Evolutionary conservation across 2,113 vertebrate genomes (phyloP), one percentile per base, ranked within the genome.

Genomic region (Agapornis roseicollis): DNA sequence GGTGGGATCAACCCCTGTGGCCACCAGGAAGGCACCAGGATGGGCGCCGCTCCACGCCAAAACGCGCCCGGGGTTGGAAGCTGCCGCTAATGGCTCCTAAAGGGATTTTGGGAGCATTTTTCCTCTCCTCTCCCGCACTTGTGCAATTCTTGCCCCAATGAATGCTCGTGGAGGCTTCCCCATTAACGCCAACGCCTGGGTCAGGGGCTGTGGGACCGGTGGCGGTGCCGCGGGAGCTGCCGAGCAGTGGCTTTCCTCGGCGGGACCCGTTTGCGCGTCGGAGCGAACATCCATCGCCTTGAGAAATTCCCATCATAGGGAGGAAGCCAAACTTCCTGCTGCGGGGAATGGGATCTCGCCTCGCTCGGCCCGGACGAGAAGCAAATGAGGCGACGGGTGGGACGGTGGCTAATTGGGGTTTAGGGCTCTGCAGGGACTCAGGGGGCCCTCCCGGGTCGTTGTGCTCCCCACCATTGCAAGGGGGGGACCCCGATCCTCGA

Each of bases 261-360:
- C 37, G 61, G 72, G 86, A n/a, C n/a, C 39, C 19, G 4, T 28
- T 23, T 0, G 33, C 8, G 31, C 46, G 6, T 47, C 47, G 78
- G 87, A 33, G 85, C 53, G 55, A 94, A 74, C 61, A 61, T 80
- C 47, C 77, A 39, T 50, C 15, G 78, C 89, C 88, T 19, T 7
- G 86, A 95, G 88, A 93, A 94, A 94, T 91, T 94, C 96, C 96
- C 94, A 86, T 66, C 96, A 25, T 14, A 9, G 85, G 85, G 89
- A 95, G 94, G 94, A 96, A 96, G 66, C 91, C 89, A 16, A 94
- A 82, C 93, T 95, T 96, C 93, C 96, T 85, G 93, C 92, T 5
- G 70, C 50, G 47, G 76, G 76, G 65, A 85, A 25, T 7, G 78
- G 61, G 81, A 6, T 12, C 64, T 13, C 52, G 22, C 47, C 84